A percentile compares a stretch with the other conserved stretches of the same genome.
phyloP scores from a whole-genome alignment of 1,140 invertebrate genomes.

The Augochlora pura region DNA sequence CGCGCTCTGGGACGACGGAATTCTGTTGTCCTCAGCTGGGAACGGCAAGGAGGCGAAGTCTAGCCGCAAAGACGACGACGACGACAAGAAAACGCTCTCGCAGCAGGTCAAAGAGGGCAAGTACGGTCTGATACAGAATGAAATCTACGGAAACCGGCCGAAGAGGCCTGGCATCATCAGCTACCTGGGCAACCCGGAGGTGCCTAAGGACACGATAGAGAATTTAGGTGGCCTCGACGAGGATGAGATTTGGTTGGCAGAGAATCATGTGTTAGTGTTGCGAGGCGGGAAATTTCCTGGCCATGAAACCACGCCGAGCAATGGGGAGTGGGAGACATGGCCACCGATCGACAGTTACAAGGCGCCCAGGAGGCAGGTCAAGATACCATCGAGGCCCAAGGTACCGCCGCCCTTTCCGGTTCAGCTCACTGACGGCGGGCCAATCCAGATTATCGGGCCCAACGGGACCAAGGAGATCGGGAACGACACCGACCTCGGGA shows the following conservation, averaged over 20 bases:
- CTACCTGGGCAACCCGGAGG: slow-evolving; percentile 88
- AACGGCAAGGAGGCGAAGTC: slow-evolving; percentile 82
- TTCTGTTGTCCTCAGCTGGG: slow-evolving; percentile 84
- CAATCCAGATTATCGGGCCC: slow-evolving; percentile 86
- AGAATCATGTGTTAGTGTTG: slow-evolving; percentile 91
- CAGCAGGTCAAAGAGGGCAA: slow-evolving; percentile 94
- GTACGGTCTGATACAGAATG: slow-evolving; percentile 93
- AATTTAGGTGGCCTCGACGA: slow-evolving; percentile 90
- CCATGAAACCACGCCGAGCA: slow-evolving; percentile 70
- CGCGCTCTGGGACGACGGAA: slow-evolving; percentile 84
- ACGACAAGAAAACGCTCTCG: slow-evolving; percentile 89
- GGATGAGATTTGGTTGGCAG: slow-evolving; percentile 93
- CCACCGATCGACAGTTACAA: slow-evolving; percentile 90
- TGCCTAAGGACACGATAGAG: slow-evolving; percentile 87
- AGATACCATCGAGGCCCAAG: slow-evolving; percentile 86
- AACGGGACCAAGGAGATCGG: slow-evolving; percentile 82
- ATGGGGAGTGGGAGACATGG: slow-evolving; percentile 82
- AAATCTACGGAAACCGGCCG: slow-evolving; percentile 85
- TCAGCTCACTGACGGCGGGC: slow-evolving; percentile 89
- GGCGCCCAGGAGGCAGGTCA: slow-evolving; percentile 89
- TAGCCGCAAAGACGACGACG: slow-evolving; percentile 82
- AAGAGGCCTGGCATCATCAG: slow-evolving; percentile 90
- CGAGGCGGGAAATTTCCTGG: slow-evolving; percentile 87
- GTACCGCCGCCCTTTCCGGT: slow-evolving; percentile 94
- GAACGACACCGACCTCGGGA: slow-evolving; percentile 67